A percentile compares a stretch with the other conserved stretches of the same genome.
Evolutionary conservation across 35 echinoderm and acorn worm genomes (phyloP).

Genomic region (Lytechinus variegatus): DNA sequence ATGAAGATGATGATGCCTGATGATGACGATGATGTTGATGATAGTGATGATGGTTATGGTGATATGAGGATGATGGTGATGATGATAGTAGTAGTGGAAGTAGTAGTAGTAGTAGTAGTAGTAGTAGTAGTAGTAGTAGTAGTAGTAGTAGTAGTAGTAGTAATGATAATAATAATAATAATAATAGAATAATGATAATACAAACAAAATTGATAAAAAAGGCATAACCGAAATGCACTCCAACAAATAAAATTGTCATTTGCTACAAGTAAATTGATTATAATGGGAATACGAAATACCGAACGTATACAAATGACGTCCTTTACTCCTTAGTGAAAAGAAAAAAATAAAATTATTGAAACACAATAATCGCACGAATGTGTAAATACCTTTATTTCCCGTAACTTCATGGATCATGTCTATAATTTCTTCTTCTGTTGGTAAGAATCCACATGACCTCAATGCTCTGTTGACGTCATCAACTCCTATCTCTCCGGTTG

Average conservation of each 20-base stretch:
- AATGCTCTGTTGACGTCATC: not conserved
- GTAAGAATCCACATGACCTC: not conserved
- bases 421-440: not conserved
- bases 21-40: no score
- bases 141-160: not conserved
- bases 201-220: not conserved
- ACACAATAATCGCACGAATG: not conserved
- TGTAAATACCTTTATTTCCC: not conserved
- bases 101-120: no score
- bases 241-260: no score
- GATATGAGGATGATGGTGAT: no score
- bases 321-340: no score
- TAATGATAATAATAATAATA: not conserved
- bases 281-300: no score
- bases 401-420: not conserved
- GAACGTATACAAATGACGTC: no score
- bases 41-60: no score
- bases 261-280: not conserved
- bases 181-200: not conserved
- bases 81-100: no score
- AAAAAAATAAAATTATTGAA: no score
- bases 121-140: not conserved
- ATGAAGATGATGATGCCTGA: no score
- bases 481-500: not conserved
- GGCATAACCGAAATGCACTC: no score